Evolutionary conservation across 1,140 invertebrate genomes (phyloP).

Genomic region (Drosophila leontia): DNA sequence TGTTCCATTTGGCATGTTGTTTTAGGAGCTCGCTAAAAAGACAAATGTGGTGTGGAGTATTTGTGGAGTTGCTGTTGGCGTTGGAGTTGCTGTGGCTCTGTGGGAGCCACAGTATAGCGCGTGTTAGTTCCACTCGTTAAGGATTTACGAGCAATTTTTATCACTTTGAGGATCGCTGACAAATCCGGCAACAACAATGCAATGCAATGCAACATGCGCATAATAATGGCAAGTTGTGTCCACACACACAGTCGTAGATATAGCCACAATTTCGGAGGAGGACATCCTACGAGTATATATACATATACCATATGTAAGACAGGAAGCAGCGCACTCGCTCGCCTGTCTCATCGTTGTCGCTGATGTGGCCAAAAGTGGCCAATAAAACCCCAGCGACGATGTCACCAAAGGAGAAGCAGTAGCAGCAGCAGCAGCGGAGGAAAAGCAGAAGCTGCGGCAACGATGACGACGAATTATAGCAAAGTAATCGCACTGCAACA

Average conservation of each 20-base stretch:
- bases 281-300: constrained; percentile 6
- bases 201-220: constrained; percentile 77
- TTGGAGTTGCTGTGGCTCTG: background rate
- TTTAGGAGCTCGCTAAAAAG: constrained; percentile 73
- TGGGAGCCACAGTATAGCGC: constrained; percentile 51
- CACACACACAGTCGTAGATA: constrained; percentile 7
- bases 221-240: constrained; percentile 79
- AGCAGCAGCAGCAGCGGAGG: constrained; percentile 13
- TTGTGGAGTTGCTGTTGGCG: constrained; percentile 15
- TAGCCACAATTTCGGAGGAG: constrained; percentile 17
- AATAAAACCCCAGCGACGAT: constrained; percentile 77
- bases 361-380: constrained; percentile 84
- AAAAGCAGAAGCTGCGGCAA: constrained; percentile 37
- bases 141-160: constrained; percentile 85
- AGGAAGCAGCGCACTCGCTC: constrained; percentile 58
- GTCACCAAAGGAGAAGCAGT: constrained; percentile 30
- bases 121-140: constrained; percentile 84
- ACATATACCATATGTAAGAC: constrained; percentile 32
- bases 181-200: constrained; percentile 81
- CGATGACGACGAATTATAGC: constrained; percentile 77
- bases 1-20: constrained; percentile 71
- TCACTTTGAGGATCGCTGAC: constrained; percentile 85
- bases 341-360: constrained; percentile 83
- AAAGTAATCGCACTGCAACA: constrained; percentile 71
- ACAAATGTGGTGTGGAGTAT: constrained; percentile 68